A percentile compares a stretch with the other conserved stretches of the same genome.
phyloP scores from a whole-genome alignment of 2,797 vertebrate species.

The Brotula barbata region DNA sequence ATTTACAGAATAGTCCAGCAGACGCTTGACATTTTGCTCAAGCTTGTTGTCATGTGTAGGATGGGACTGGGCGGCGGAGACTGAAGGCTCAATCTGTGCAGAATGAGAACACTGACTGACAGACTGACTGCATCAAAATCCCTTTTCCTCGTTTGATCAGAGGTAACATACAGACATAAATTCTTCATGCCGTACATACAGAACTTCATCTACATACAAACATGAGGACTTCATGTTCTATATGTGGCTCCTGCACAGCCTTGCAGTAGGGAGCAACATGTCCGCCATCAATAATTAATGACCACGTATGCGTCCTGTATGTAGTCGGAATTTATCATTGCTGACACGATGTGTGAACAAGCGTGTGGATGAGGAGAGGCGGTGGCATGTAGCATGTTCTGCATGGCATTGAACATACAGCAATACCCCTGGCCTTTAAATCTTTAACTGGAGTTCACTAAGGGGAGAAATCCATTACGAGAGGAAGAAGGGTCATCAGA shows the following conservation, averaged over 20 bases:
- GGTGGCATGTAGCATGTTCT: slow-evolving; percentile 13
- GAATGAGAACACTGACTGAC: slow-evolving; percentile 2
- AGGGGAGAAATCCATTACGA: slow-evolving; percentile 52
- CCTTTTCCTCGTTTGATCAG: neutral
- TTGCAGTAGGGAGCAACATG: slow-evolving; percentile 4
- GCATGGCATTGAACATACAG: neutral
- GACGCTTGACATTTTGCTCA: slow-evolving; percentile 14
- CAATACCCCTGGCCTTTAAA: slow-evolving; percentile 44
- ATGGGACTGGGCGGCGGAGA: neutral
- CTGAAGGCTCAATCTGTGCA: neutral
- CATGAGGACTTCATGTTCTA: slow-evolving; percentile 20
- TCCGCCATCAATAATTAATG: slow-evolving; percentile 52
- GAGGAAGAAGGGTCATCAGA: slow-evolving; percentile 34
- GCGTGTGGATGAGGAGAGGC: slow-evolving; percentile 36
- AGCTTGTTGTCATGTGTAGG: slow-evolving; percentile 22
- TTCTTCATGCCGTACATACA: neutral
- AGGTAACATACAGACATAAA: neutral
- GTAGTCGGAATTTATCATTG: slow-evolving; percentile 47
- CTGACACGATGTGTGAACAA: slow-evolving; percentile 41
- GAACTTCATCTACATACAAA: slow-evolving; percentile 4
- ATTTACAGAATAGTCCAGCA: slow-evolving; percentile 5
- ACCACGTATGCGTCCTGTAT: slow-evolving; percentile 7
- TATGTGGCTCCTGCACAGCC: no score
- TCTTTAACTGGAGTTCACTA: slow-evolving; percentile 51
- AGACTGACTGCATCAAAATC: slow-evolving; percentile 43